phyloP scores from a whole-genome alignment of 2,113 vertebrate genomes.

The Apistogramma diplotaenia region DNA sequence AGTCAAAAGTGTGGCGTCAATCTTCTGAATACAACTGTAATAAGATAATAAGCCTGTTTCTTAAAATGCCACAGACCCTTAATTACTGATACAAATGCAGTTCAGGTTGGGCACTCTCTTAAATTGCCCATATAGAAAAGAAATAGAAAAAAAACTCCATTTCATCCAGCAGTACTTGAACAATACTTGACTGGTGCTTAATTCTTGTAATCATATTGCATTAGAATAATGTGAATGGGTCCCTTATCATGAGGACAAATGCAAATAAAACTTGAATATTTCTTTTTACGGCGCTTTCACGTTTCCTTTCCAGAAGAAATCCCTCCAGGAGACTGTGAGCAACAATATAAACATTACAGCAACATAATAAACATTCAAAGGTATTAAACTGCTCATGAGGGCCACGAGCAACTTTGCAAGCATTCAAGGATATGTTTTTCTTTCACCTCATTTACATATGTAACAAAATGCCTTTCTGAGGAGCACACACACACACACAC shows the following conservation, averaged over 20 bases:
- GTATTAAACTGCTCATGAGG: background rate
- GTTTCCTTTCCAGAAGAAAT: background rate
- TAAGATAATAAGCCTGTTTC: background rate
- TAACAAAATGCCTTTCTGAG: background rate
- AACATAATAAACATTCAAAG: background rate
- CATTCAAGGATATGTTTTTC: background rate
- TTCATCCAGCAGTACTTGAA: background rate
- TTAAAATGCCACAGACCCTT: background rate
- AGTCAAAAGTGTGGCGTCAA: background rate
- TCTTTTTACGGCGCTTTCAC: background rate
- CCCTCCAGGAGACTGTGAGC: background rate
- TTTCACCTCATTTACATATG: background rate
- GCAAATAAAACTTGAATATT: background rate
- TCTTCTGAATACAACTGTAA: background rate
- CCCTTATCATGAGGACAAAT: background rate
- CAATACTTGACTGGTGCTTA: background rate
- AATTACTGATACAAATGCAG: background rate
- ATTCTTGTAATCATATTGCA: background rate
- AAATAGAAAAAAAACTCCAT: background rate
- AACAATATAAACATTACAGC: background rate
- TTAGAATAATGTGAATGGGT: background rate
- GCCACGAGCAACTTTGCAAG: background rate
- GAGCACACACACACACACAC: no score
- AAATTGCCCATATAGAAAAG: background rate
- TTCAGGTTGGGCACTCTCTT: background rate